Conservation (phyloP, 2,797 vertebrate genomes). For the Labeo calbasu region DNA sequence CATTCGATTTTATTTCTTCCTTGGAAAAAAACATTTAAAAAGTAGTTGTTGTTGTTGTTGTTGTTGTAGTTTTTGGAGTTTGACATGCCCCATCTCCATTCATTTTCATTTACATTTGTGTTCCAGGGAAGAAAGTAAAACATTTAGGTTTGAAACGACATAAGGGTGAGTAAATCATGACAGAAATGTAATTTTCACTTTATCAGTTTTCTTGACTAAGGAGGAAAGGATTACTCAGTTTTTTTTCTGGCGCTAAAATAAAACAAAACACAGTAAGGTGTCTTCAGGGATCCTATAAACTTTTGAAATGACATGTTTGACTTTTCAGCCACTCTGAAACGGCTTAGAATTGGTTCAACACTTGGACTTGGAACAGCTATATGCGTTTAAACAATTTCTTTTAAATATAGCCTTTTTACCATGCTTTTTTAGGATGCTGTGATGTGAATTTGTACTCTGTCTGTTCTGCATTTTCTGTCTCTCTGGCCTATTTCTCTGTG, state of each 20-base stretch:
- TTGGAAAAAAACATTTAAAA: neutral
- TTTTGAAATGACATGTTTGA: neutral
- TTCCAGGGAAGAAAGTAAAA: neutral
- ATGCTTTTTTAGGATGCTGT: neutral
- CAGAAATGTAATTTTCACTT: neutral
- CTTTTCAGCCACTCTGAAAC: neutral
- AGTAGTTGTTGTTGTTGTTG: neutral
- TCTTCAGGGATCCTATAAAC: neutral
- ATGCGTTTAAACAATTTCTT: neutral
- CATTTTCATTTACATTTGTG: neutral
- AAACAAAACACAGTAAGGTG: neutral
- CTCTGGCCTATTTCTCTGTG: conserved; percentile 18
- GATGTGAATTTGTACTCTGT: neutral
- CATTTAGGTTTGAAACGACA: neutral
- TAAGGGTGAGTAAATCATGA: neutral
- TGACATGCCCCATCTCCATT: neutral
- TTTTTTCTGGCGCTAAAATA: no score
- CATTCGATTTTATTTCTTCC: neutral
- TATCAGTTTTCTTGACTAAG: neutral
- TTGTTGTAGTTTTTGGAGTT: neutral
- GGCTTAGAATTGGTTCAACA: neutral
- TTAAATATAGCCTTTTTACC: neutral
- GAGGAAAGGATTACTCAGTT: neutral
- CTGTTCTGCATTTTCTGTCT: neutral
- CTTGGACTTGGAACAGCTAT: neutral